Conservation (phyloP, 2,113 vertebrate genomes). For the Labeo rohita region DNA sequence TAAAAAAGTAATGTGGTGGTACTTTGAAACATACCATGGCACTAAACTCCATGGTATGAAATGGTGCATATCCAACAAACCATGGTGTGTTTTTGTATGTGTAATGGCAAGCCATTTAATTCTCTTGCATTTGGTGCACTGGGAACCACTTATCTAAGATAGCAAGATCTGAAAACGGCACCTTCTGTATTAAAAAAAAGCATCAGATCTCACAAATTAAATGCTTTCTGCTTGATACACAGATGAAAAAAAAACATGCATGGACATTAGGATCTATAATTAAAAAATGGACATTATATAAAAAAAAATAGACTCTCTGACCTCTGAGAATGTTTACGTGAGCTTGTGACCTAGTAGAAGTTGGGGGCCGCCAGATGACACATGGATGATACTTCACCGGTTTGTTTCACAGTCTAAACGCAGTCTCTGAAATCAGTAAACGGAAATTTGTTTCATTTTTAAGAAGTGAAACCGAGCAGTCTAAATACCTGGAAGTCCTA, state of each 20-base stretch:
- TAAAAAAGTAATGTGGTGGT: not conserved
- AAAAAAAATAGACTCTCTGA: not conserved
- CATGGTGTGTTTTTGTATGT: too few relatives aligned
- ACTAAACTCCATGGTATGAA: not conserved
- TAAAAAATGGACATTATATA: not conserved
- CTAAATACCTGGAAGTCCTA: not conserved
- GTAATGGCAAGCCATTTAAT: too few relatives aligned
- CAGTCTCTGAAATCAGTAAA: not conserved
- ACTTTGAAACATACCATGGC: not conserved
- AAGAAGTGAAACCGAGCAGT: not conserved
- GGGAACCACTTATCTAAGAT: too few relatives aligned
- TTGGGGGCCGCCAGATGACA: not conserved
- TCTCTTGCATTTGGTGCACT: too few relatives aligned
- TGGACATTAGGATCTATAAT: not conserved
- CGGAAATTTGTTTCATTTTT: not conserved
- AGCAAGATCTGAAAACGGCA: too few relatives aligned
- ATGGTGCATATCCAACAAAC: not conserved
- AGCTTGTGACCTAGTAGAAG: constrained; percentile 2
- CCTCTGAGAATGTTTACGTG: not conserved
- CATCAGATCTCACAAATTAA: not conserved
- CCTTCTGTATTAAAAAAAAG: not conserved
- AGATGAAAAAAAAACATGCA: not conserved
- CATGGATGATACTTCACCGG: not conserved
- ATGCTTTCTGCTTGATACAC: not conserved
- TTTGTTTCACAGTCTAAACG: not conserved